phyloP scores from a whole-genome alignment of 2,888 invertebrate species.

The Octodonta nipae region DNA sequence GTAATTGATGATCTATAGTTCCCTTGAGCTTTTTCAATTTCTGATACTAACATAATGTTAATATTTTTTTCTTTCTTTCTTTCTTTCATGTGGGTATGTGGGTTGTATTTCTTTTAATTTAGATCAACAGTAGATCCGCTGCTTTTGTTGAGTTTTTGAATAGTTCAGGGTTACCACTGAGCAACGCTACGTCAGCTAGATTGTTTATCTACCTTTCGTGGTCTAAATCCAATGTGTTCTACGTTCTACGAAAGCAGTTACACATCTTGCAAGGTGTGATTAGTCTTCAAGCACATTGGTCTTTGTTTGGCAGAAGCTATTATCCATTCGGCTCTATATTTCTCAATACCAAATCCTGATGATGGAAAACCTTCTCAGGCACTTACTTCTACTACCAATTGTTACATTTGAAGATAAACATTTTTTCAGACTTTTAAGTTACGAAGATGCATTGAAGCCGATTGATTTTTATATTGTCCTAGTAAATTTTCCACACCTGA shows the following conservation, averaged over 20 bases:
- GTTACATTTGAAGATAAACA: too few relatives aligned
- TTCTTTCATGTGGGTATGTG: too few relatives aligned
- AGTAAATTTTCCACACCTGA: too few relatives aligned
- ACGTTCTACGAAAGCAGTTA: background rate
- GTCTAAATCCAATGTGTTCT: constrained; percentile 1
- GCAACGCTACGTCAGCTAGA: constrained; percentile 1
- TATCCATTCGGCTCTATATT: constrained; percentile 1
- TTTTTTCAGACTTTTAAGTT: too few relatives aligned
- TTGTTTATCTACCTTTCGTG: constrained; percentile 1
- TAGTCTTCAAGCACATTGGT: background rate
- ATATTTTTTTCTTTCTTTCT: too few relatives aligned
- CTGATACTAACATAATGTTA: too few relatives aligned
- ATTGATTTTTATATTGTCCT: too few relatives aligned
- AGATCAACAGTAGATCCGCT: background rate
- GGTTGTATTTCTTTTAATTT: too few relatives aligned
- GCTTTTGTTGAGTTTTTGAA: constrained; percentile 1
- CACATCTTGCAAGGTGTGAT: background rate
- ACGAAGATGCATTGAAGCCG: too few relatives aligned
- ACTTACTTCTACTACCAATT: too few relatives aligned
- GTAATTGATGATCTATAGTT: background rate
- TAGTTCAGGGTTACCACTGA: constrained; percentile 1
- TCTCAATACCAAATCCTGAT: too few relatives aligned
- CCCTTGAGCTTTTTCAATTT: constrained; percentile 1
- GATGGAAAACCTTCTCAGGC: background rate
- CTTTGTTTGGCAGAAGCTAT: background rate